A percentile compares a stretch with the other conserved stretches of the same genome.
Conservation (phyloP, 2,797 vertebrate species). For the Gymnoscopelus braueri region DNA sequence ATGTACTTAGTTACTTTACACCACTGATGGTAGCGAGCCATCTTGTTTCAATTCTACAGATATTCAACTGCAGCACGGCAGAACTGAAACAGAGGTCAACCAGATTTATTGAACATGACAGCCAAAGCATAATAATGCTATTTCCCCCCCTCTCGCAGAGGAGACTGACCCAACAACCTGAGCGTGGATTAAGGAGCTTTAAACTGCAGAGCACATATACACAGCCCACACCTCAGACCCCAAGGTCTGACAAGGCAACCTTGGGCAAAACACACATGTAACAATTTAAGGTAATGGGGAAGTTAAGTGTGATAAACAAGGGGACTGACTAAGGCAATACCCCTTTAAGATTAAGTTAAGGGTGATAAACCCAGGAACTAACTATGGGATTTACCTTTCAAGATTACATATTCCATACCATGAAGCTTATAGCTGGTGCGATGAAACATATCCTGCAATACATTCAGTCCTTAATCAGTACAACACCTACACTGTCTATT, state of each 20-base stretch:
- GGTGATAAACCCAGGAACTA: slow-evolving; percentile 2
- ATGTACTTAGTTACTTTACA: too few species aligned
- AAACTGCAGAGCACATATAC: slow-evolving; percentile 34
- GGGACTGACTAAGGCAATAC: slow-evolving; percentile 2
- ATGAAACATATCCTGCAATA: slow-evolving; percentile 1
- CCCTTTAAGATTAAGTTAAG: slow-evolving; percentile 17
- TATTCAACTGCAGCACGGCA: slow-evolving; percentile 37
- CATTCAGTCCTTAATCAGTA: slow-evolving; percentile 10
- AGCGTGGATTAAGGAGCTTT: slow-evolving; percentile 48
- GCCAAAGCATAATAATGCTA: slow-evolving; percentile 38
- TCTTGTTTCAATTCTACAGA: slow-evolving; percentile 61
- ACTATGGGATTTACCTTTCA: too few species aligned
- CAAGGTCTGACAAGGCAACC: slow-evolving; percentile 1
- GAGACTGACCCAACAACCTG: slow-evolving; percentile 27
- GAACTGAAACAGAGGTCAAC: slow-evolving; percentile 28
- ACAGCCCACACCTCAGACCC: slow-evolving; percentile 19
- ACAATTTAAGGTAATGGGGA: slow-evolving; percentile 23
- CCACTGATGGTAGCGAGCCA: slow-evolving; percentile 11
- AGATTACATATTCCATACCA: neutral
- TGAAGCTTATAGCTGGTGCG: slow-evolving; percentile 21
- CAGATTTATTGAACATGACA: slow-evolving; percentile 56
- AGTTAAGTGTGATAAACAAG: slow-evolving; percentile 6
- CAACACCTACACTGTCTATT: slow-evolving; percentile 4
- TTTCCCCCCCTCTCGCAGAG: slow-evolving; percentile 24
- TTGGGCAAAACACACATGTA: slow-evolving; percentile 39